Conservation (phyloP, 2,797 vertebrate species). For the Channa striata region DNA sequence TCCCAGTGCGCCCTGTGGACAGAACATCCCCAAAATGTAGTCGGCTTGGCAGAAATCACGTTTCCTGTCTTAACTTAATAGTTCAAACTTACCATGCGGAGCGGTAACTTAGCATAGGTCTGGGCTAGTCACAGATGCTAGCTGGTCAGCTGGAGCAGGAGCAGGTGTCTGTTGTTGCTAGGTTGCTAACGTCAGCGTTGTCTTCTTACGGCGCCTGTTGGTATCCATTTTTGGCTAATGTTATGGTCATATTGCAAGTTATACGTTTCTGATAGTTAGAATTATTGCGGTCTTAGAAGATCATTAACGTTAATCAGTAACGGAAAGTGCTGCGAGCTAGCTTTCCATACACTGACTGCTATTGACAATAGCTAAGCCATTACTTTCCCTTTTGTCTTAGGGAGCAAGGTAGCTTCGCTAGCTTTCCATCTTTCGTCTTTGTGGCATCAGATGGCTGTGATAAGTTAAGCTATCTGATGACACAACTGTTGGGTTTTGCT, state of each 20-base stretch:
- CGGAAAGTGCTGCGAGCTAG: conserved; percentile 51
- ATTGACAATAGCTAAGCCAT: conserved; percentile 80
- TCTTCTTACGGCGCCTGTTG: conserved; percentile 68
- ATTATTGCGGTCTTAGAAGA: neutral
- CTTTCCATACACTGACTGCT: conserved; percentile 62
- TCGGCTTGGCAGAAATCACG: neutral
- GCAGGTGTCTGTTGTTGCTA: conserved; percentile 84
- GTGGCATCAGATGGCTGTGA: conserved; percentile 67
- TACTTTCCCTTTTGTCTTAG: conserved; percentile 85
- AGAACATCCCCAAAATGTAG: neutral
- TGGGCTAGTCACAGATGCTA: conserved; percentile 76
- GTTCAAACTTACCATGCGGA: conserved; percentile 49
- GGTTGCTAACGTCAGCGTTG: conserved; percentile 78
- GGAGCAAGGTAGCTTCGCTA: conserved; percentile 74
- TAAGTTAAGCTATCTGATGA: conserved; percentile 50
- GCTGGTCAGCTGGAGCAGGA: conserved; percentile 81
- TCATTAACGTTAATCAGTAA: conserved; percentile 13
- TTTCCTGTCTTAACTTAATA: conserved; percentile 10
- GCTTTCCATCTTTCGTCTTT: conserved; percentile 76
- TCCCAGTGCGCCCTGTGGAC: neutral
- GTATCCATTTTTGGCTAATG: conserved; percentile 44
- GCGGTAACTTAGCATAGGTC: conserved; percentile 45
- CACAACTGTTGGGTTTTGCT: conserved; percentile 47
- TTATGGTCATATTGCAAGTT: conserved; percentile 39
- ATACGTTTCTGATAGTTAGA: conserved; percentile 6